Conservation (phyloP, 1,140 invertebrate genomes). For the Papilio glaucus region DNA sequence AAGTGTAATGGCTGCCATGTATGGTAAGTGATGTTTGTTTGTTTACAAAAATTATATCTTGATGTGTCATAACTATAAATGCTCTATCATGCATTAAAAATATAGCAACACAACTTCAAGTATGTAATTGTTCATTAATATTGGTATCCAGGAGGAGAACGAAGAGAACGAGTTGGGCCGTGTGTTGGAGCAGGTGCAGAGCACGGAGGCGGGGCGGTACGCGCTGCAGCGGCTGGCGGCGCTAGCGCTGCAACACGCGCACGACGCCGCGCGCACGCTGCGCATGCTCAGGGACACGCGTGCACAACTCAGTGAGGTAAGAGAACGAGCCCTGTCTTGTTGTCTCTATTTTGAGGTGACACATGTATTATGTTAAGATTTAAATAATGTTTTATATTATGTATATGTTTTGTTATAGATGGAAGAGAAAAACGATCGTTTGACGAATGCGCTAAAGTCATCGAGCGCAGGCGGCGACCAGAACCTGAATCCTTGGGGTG, state of each 20-base stretch:
- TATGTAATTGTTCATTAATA: too few relatives aligned
- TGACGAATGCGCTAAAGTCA: constrained; percentile 59
- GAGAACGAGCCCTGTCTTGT: too few relatives aligned
- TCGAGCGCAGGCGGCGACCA: constrained; percentile 54
- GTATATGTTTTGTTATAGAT: constrained; percentile 44
- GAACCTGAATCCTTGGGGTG: constrained; percentile 66
- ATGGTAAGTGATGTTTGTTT: too few relatives aligned
- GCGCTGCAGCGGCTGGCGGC: constrained; percentile 60
- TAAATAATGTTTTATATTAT: too few relatives aligned
- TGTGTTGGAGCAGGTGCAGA: constrained; percentile 57
- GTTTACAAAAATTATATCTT: too few relatives aligned
- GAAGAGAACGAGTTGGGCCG: constrained; percentile 67
- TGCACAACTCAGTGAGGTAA: constrained; percentile 65
- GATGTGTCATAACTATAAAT: too few relatives aligned
- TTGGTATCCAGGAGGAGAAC: constrained; percentile 64
- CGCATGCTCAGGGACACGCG: constrained; percentile 59
- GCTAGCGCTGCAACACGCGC: constrained; percentile 61
- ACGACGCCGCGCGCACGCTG: constrained; percentile 60
- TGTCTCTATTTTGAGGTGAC: too few relatives aligned
- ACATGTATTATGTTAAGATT: too few relatives aligned
- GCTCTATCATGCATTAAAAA: too few relatives aligned
- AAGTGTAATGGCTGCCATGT: too few relatives aligned
- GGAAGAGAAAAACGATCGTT: constrained; percentile 63
- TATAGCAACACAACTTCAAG: too few relatives aligned
- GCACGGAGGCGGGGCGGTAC: constrained; percentile 60